Base-by-base conservation (phyloP, 2,888 invertebrate species). In the Mellilla xanthometata region DNA sequence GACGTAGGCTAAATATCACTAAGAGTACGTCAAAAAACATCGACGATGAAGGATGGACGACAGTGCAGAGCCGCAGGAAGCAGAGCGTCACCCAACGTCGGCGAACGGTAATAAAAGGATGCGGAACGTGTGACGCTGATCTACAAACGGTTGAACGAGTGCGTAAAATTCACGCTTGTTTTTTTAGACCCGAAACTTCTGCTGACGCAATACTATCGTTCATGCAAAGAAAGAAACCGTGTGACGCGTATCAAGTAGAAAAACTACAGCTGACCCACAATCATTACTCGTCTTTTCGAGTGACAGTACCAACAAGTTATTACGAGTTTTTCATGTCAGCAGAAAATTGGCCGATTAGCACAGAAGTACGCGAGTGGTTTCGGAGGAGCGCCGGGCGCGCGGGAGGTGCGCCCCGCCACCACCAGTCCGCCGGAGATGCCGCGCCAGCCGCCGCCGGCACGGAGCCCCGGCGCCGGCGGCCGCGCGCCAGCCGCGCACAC, bases 1-100 rank as follows among this genome's bases (percentile, higher is more conserved):
- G 15, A 5, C n/a, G n/a, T n/a, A n/a, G n/a, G n/a, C n/a, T n/a
- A n/a, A n/a, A n/a, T n/a, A n/a, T 3, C 5, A 15, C 15, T 3
- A 15, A 2, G 15, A 5, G 15, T 15, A 5, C 2, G 15, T 2
- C 2, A 2, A 15, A 5, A 2, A 3, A 15, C 15, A 15, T 5
- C 15, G 15, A 15, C 15, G 15, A 15, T 15, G 15, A 15, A 15
- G 15, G 15, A 15, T 15, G 15, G 15, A 15, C 2, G 5, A 15
- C 15, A 72, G 65, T 63, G 60, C 60, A 63, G 54, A 49, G 57
- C 54, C 54, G 2, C n/a, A 2, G 29, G 22, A 5, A 9, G 0
- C 9, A 6, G 11, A 5, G 27, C 9, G 9, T 9, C 2, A 9
- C 9, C 4, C 27, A 10, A 9, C 27, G 2, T 10, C 4, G 9